These are phyloP conservation scores for Cherax quadricarinatus DNA, from an alignment of 1,140 invertebrate species.

Conservation along the genomic window DNA sequence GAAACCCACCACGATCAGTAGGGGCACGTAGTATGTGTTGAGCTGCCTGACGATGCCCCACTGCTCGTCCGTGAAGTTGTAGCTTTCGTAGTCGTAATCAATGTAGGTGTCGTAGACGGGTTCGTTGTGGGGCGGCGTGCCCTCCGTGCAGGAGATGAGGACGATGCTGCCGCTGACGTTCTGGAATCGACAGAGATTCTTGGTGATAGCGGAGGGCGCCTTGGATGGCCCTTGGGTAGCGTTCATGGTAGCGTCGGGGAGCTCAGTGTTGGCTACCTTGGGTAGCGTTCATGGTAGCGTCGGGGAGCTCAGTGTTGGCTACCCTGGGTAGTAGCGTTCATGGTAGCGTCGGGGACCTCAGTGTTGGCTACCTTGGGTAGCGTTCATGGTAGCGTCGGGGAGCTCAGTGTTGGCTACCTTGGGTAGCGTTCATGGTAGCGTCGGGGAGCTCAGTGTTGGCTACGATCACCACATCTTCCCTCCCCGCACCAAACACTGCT, in stretches of 20 bases:
- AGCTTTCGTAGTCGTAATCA: constrained; percentile 46
- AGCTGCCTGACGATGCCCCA: constrained; percentile 51
- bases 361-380: not conserved
- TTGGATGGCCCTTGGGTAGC: not conserved
- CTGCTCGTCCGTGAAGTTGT: constrained; percentile 61
- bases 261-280: not conserved
- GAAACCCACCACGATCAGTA: constrained; percentile 83
- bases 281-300: not conserved
- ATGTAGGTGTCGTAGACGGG: not conserved
- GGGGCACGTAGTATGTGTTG: constrained; percentile 78
- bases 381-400: not conserved
- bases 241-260: not conserved
- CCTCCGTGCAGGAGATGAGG: constrained; percentile 5
- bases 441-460: not conserved
- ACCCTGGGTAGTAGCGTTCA: not conserved
- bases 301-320: not conserved
- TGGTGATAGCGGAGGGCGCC: not conserved
- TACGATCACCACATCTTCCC: no score
- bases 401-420: not conserved
- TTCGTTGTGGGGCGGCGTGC: not conserved
- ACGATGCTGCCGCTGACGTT: constrained; percentile 31
- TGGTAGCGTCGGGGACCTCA: not conserved
- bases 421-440: not conserved
- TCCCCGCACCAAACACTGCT: not conserved
- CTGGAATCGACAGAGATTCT: constrained; percentile 49